A percentile compares a stretch with the other conserved stretches of the same genome.
Evolutionary conservation across 1,140 invertebrate genomes (phyloP).

Genomic region (Geopemphigus sp.): DNA sequence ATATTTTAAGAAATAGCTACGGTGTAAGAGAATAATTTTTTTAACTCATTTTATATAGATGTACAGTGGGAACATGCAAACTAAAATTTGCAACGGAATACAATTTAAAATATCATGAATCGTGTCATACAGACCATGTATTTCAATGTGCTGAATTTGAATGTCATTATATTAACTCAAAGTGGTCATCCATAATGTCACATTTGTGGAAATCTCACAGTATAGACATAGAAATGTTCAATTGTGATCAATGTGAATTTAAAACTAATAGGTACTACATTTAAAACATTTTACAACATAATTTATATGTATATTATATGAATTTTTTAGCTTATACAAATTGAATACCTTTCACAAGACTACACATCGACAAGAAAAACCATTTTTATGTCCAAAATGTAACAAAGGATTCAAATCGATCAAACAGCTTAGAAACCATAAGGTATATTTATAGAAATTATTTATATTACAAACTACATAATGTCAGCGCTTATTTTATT

Average conservation of each 20-base stretch:
- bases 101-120: conserved; percentile 10
- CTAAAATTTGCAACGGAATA: conserved; percentile 10
- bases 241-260: conserved; percentile 66
- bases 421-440: conserved; percentile 70
- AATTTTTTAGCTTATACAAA: conserved; percentile 60
- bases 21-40: neutral
- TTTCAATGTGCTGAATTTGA: conserved; percentile 33
- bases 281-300: neutral
- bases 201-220: conserved; percentile 75
- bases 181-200: conserved; percentile 65
- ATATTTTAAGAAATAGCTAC: neutral
- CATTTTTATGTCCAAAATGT: conserved; percentile 66
- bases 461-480: neutral
- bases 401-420: conserved; percentile 74
- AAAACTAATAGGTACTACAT: conserved; percentile 58
- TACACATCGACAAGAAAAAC: conserved; percentile 66
- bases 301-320: neutral
- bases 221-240: conserved; percentile 73
- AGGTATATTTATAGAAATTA: conserved; percentile 53
- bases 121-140: conserved; percentile 12
- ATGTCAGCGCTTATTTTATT: too few species aligned
- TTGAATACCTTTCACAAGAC: conserved; percentile 68
- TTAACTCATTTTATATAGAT: neutral
- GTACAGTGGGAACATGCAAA: neutral
- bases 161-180: conserved; percentile 51